Percentiles rank a stretch among this genome's conserved stretches.
Evolutionary conservation across 2,888 invertebrate genomes (phyloP).

Genomic region (Orthosia incerta): DNA sequence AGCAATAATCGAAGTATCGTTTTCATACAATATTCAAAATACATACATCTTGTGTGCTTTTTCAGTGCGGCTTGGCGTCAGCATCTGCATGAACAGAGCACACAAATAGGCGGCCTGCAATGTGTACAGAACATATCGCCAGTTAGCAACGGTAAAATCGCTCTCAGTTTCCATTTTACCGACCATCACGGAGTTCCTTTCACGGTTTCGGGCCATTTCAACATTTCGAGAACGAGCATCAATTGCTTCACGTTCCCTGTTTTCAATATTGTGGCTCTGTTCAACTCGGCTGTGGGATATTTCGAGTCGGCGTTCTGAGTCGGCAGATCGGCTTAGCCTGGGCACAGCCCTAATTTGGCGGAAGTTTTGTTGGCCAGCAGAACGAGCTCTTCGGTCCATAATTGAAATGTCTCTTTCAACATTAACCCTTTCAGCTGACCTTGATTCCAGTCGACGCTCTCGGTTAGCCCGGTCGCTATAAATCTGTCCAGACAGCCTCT

Average conservation of each 20-base stretch:
- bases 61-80: constrained; percentile 67
- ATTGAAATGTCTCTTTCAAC: constrained; percentile 17
- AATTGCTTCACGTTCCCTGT: constrained; percentile 49
- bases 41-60: constrained; percentile 68
- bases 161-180: constrained; percentile 43
- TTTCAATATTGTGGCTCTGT: constrained; percentile 34
- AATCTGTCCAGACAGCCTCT: constrained; percentile 35
- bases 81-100: constrained; percentile 75
- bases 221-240: constrained; percentile 57
- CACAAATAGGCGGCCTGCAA: constrained; percentile 82
- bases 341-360: constrained; percentile 33
- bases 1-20: background rate
- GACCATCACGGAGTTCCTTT: constrained; percentile 24
- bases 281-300: constrained; percentile 32
- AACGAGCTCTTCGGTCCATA: constrained; percentile 37
- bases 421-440: constrained; percentile 30
- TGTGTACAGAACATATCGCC: constrained; percentile 82
- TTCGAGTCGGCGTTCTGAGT: constrained; percentile 28
- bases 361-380: constrained; percentile 33
- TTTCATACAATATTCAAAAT: background rate
- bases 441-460: constrained; percentile 34
- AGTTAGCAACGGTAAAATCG: constrained; percentile 65
- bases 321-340: constrained; percentile 29
- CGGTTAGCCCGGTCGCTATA: constrained; percentile 16
- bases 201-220: constrained; percentile 50